phyloP scores from a whole-genome alignment of 2,113 vertebrate genomes.

The Nanorana parkeri region DNA sequence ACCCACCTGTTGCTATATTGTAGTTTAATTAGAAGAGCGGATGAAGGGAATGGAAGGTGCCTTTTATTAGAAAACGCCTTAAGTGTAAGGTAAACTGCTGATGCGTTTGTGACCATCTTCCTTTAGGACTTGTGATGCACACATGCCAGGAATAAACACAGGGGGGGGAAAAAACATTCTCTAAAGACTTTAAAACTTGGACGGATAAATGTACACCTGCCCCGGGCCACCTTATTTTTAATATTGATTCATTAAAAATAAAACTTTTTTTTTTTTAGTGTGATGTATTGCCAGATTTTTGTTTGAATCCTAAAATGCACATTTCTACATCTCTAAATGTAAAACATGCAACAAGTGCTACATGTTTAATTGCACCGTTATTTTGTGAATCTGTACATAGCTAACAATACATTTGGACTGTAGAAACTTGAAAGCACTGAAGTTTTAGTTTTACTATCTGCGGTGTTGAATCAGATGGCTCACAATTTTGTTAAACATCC shows the following conservation, averaged over 20 bases:
- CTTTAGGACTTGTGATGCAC: neutral
- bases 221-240: neutral
- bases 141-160: slow-evolving; percentile 6
- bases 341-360: slow-evolving; percentile 1
- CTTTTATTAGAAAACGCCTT: slow-evolving; percentile 66
- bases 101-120: neutral
- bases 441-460: neutral
- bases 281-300: neutral
- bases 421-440: slow-evolving; percentile 25
- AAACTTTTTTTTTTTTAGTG: neutral
- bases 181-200: neutral
- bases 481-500: slow-evolving; percentile 23
- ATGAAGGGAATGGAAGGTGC: slow-evolving; percentile 79
- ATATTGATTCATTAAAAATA: neutral
- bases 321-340: neutral
- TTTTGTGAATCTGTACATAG: slow-evolving; percentile 37
- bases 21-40: slow-evolving; percentile 69
- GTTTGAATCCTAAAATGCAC: slow-evolving; percentile 2
- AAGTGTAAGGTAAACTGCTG: slow-evolving; percentile 1
- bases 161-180: neutral
- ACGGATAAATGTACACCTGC: neutral
- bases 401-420: slow-evolving; percentile 30
- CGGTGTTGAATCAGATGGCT: neutral
- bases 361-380: neutral
- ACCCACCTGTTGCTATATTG: slow-evolving; percentile 70